Conservation (phyloP, 1,140 invertebrate genomes). For the Grapholita molesta region DNA sequence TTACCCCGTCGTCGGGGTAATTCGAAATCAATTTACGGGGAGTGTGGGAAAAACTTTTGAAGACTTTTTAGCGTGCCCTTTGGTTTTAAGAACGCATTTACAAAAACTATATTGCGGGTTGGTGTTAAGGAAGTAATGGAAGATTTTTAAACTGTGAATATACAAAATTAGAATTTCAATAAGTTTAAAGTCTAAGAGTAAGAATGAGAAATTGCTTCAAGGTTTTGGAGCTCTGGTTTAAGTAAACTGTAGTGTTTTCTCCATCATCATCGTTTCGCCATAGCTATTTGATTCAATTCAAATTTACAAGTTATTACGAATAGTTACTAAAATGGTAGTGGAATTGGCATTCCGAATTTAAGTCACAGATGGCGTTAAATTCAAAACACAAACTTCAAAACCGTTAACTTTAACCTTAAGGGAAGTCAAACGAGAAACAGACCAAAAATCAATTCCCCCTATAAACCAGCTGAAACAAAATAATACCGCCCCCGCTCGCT, state of each 20-base stretch:
- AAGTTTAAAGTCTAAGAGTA: no score
- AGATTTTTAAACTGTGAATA: no score
- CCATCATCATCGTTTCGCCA: no score
- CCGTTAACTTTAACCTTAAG: neutral
- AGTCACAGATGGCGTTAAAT: neutral
- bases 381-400: neutral
- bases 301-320: neutral
- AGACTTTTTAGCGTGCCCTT: neutral
- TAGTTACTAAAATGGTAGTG: no score
- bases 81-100: neutral
- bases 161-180: no score
- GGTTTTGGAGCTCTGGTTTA: no score
- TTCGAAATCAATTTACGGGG: neutral
- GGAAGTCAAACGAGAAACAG: neutral
- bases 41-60: neutral
- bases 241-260: no score
- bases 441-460: constrained; percentile 4
- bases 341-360: neutral
- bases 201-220: no score
- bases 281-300: neutral
- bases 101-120: neutral
- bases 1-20: constrained; percentile 33
- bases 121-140: no score
- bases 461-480: constrained; percentile 15
- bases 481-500: constrained; percentile 1